Percentiles rank a stretch among this genome's conserved stretches.
Evolutionary conservation across 2,797 vertebrate genomes (phyloP).

Genomic region (Acanthornis magna): DNA sequence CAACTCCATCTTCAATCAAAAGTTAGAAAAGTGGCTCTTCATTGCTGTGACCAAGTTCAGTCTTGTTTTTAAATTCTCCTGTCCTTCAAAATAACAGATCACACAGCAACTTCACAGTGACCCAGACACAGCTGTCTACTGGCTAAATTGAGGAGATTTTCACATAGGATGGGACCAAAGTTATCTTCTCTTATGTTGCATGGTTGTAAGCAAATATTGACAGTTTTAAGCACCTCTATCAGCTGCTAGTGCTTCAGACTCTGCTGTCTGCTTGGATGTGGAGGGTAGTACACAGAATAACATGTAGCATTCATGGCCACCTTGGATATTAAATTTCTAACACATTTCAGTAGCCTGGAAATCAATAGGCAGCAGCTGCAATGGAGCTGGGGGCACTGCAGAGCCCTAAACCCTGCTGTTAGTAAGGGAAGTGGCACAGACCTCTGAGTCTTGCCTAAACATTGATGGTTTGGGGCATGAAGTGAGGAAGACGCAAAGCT

Average conservation of each 20-base stretch:
- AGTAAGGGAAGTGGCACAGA: not conserved
- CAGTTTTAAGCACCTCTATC: not conserved
- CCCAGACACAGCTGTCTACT: not conserved
- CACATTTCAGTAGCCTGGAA: not conserved
- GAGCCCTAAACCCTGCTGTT: not conserved
- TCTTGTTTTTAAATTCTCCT: not conserved
- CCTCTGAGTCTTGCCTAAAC: not conserved
- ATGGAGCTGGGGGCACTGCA: not conserved
- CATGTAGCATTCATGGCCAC: not conserved
- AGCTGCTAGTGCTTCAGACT: not conserved
- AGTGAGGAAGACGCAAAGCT: not conserved
- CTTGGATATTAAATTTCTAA: not conserved
- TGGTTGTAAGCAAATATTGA: not conserved
- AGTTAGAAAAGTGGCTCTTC: not conserved
- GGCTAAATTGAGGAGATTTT: not conserved
- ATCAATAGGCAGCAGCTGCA: not conserved
- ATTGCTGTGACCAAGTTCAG: not conserved
- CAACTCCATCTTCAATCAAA: not conserved
- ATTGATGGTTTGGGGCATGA: not conserved
- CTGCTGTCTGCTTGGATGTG: not conserved
- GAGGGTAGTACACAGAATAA: not conserved
- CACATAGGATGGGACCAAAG: not conserved
- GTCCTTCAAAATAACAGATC: not conserved
- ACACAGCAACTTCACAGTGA: not conserved
- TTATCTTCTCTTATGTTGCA: not conserved